These are phyloP conservation scores for Elachura formosa DNA, from an alignment of 2,113 vertebrate genomes.

Conservation along the genomic window DNA sequence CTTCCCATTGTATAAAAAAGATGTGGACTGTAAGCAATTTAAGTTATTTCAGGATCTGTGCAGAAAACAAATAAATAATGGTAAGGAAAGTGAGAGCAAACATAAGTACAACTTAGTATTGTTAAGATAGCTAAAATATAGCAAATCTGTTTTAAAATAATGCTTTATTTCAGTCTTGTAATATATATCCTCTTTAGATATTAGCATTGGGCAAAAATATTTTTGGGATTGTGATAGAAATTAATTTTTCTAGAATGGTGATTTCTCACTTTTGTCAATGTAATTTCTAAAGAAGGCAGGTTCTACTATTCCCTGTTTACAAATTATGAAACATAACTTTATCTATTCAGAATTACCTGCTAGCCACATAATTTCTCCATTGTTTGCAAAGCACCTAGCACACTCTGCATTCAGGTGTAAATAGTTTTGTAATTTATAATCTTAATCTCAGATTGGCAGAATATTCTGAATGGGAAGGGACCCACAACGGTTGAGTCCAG, in stretches of 20 bases:
- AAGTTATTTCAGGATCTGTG: not conserved
- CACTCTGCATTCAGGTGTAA: not conserved
- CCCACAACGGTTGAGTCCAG: not conserved
- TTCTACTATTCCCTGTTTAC: not conserved
- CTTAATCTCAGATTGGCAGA: not conserved
- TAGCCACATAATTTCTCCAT: not conserved
- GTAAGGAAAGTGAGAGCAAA: not conserved
- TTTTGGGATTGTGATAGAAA: not conserved
- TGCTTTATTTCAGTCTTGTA: not conserved
- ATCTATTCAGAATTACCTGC: not conserved
- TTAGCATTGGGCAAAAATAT: not conserved
- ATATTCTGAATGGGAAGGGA: not conserved
- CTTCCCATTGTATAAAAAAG: not conserved
- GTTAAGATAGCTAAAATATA: not conserved
- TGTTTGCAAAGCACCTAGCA: not conserved
- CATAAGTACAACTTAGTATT: fast-evolving
- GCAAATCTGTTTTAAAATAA: not conserved
- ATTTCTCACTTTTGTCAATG: not conserved
- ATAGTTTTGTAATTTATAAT: not conserved
- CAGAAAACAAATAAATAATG: not conserved
- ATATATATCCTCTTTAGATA: not conserved
- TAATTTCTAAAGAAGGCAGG: not conserved
- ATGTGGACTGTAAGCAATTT: not conserved
- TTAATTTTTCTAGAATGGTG: not conserved
- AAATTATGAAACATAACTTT: not conserved